These are phyloP conservation scores for Tridacna crocea DNA, from an alignment of 2,888 invertebrate species.

Conservation along the genomic window DNA sequence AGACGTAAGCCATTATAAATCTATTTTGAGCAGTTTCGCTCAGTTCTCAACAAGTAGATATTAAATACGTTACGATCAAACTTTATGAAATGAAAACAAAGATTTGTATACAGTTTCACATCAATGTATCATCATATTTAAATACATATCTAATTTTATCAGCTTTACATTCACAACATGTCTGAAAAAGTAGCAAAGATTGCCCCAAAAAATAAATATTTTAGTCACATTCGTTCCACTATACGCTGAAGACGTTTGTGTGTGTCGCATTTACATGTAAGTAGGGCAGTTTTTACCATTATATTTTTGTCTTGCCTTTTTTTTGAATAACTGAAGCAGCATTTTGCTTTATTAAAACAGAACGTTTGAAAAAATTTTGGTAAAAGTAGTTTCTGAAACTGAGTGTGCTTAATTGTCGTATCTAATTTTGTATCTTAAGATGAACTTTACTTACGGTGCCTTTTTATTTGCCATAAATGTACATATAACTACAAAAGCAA, in stretches of 20 bases:
- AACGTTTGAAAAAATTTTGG: no score
- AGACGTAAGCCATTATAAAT: constrained; percentile 21
- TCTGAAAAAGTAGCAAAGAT: neutral
- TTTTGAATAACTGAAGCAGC: no score
- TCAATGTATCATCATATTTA: constrained; percentile 20
- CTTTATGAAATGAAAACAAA: constrained; percentile 20
- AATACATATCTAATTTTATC: constrained; percentile 28
- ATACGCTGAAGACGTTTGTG: neutral
- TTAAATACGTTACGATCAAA: constrained; percentile 20
- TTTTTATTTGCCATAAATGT: neutral
- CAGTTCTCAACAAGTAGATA: constrained; percentile 5
- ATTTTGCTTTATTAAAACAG: no score
- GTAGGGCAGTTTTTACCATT: neutral
- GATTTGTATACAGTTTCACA: neutral
- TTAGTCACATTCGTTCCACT: neutral
- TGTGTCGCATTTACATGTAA: neutral
- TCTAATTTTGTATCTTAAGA: no score
- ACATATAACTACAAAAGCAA: no score
- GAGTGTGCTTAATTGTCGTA: no score
- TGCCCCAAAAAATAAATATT: neutral
- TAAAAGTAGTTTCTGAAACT: no score
- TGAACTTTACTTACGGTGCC: no score
- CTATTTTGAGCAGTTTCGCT: constrained; percentile 19
- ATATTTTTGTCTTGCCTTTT: no score
- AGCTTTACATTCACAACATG: constrained; percentile 20